Base-by-base conservation (phyloP, 2,797 vertebrate genomes). In the Argyrosomus regius region DNA sequence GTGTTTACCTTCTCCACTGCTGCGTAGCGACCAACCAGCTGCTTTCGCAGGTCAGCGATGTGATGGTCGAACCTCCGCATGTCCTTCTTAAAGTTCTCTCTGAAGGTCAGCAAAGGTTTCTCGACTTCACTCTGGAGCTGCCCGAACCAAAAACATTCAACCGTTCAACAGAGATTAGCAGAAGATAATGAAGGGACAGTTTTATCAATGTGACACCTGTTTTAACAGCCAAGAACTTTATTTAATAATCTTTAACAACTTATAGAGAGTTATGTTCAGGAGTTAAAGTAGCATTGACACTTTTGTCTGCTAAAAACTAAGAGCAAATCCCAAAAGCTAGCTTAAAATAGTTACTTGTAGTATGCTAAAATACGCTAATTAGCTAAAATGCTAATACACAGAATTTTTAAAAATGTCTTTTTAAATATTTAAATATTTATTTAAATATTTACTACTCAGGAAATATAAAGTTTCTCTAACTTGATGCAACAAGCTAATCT, bases 71-170 rank as follows among this genome's bases (percentile, higher is more conserved):
- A 97, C 88, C 98, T 96, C 73, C 98, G 99, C 97, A 99, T 97
- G 94, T 99, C 98, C 84, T 99, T 99, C 93, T 99, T 99, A 70
- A 99, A 99, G 94, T 98, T 99, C 91, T 99, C 98, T 6, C 98
- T 94, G 93, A 98, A 99, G 72, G 92, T 96, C 63, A 99, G 95
- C 6, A 99, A 89, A 12, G 98, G 98, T 61, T 98, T 99, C 89
- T 99, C 98, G 41, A 99, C 98, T 82, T 99, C 97, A 0, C 97
- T 98, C 82, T 99, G 98, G 35, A 99, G 97, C 98, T 99, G 92
- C 26, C 20, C 73, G 17, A 39, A 53, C n/a, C 6, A 58, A 54
- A 46, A 35, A 56, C 43, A 77, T 20, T 0, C 49, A 43, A 46
- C 18, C 28, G 6, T 41, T 78, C 52, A 77, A 45, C 14, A 48